Evolutionary conservation across 2,113 vertebrate genomes (phyloP), one percentile per base, ranked within the genome.

Genomic region (Chaetodon auriga): DNA sequence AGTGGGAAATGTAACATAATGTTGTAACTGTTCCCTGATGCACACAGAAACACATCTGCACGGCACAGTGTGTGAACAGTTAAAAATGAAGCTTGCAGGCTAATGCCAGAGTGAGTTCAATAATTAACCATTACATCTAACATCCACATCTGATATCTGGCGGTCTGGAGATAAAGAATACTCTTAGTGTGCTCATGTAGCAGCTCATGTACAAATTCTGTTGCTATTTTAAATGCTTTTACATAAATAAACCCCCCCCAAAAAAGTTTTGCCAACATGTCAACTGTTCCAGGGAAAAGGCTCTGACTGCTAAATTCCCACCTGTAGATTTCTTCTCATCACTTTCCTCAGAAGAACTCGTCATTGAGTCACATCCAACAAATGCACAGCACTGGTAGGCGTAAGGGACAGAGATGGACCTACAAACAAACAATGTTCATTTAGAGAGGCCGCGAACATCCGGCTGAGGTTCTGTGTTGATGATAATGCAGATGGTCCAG

Each of bases 331-430:
- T 96, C 80, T 93, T 96, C 51, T 76, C 76, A 49, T 94, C 92
- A 61, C 94, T 95, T 51, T 96, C 96, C 46, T 93, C 89, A 12
- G 95, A 93, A 4, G 95, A 91, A 82, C 92, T 95, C 18, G 87
- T 78, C 0, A 94, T 91, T 46, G 97, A 95, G 84, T 98, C 96
- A 90, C 97, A 99, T 4, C 95, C 96, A 84, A 97, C 96, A 85
- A 99, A 99, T 0, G 97, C 97, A 91, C 98, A 99, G 93, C 98
- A 99, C 90, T 99, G 98, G 91, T 99, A 99, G 62, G 98, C 98
- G 23, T 99, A 99, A 0, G 98, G 97, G 46, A 99, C 97, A 45
- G 97, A 98, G 75, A 99, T 95, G 23, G 97, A 98, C 95, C 98
- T 99, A 63, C 66, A 84, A 69, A 92, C 57, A 68, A 63, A 85